Evolutionary conservation across 2,888 invertebrate species (phyloP).

Genomic region (Cryptosula pallasiana): DNA sequence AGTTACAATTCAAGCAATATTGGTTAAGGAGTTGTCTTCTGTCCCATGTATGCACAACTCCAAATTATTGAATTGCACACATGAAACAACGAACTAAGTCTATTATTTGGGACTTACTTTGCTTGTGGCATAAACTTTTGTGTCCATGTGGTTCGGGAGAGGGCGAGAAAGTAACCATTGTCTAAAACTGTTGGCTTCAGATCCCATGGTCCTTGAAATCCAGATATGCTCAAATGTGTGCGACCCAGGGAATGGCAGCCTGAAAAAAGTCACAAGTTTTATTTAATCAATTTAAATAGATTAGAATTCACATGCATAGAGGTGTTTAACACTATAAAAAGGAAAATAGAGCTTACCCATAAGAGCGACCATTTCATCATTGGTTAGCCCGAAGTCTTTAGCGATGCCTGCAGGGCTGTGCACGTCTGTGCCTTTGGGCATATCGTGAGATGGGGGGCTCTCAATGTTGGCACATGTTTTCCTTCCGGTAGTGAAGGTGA

Average conservation of each 20-base stretch:
- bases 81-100: no score
- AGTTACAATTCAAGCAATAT: no score
- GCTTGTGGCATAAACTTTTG: not conserved
- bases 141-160: not conserved
- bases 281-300: no score
- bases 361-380: constrained; percentile 7
- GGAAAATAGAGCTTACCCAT: not conserved
- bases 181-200: not conserved
- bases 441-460: not conserved
- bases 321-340: no score
- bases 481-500: constrained; percentile 13
- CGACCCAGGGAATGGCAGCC: not conserved
- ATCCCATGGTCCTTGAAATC: constrained; percentile 17
- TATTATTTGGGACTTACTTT: not conserved
- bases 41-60: no score
- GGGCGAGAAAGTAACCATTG: not conserved
- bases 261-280: no score
- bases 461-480: not conserved
- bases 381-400: not conserved
- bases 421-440: not conserved
- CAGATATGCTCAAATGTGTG: not conserved
- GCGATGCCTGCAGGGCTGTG: not conserved
- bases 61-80: no score
- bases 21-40: no score
- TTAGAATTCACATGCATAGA: no score